Conservation (phyloP, 2,113 vertebrate genomes). For the Sus scrofa region T2T-Sscrofa CM000814.6:113643501-113644000, state of each 20-base stretch:
- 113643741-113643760: background rate
- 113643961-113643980: background rate
- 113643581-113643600: background rate
- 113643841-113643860: background rate
- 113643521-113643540: slow-evolving; percentile 1
- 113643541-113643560: background rate
- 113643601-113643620: background rate
- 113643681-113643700: background rate
- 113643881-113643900: background rate
- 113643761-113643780: background rate
- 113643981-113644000: background rate
- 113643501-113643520: background rate
- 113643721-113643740: background rate
- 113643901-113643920: background rate
- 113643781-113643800: background rate
- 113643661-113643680: background rate
- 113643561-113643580: slow-evolving; percentile 28
- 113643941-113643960: background rate
- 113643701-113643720: background rate
- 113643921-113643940: background rate
- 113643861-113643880: background rate
- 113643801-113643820: background rate
- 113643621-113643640: background rate
- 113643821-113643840: background rate
- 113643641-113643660: background rate